Base-by-base conservation (phyloP, 2,888 invertebrate species). In the Drosophila birchii region DNA sequence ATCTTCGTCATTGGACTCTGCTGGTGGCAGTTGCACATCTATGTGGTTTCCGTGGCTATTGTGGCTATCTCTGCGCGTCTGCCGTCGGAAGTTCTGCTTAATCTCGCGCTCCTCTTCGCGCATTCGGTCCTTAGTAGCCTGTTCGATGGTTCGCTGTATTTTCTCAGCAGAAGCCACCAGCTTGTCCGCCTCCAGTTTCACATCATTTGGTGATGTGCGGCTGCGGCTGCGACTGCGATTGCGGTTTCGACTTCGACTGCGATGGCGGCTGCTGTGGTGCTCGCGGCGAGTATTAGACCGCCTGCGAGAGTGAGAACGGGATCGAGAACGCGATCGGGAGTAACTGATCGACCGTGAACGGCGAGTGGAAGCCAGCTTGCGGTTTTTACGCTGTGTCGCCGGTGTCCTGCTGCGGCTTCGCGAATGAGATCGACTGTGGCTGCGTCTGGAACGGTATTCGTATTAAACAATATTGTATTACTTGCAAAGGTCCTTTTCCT, bases 351-450 rank as follows among this genome's bases (percentile, higher is more conserved):
- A 91, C n/a, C 91, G 90, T 2, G 92, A 92, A 26, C 92, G 86
- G 16, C 91, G 84, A 3, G 91, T 92, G 1, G 92, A 92, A 1
- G 90, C 92, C 18, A 92, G 68, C 64, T 91, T 91, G 32, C 87
- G 90, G 41, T 86, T 91, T 14, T 78, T 81, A 29, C 90, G 88
- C 59, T 83, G 85, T 5, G 71, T 59, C 16, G 89, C 60, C 16
- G 89, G 76, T 9, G 88, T 70, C 58, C 87, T 85, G 45, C 89
- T 86, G 20, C 82, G 88, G 57, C 88, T 86, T 2, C 93, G 90
- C 11, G 92, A 93, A 57, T 76, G 77, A 4, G 88, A 38, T 53
- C 92, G 90, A 36, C 92, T 91, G n/a, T 89, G 88, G 12, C 90
- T 90, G 34, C 91, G 90, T 32, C 83, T 84, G 49, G 45, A 80